phyloP scores from a whole-genome alignment of 2,797 vertebrate species.

The Mareca penelope region DNA sequence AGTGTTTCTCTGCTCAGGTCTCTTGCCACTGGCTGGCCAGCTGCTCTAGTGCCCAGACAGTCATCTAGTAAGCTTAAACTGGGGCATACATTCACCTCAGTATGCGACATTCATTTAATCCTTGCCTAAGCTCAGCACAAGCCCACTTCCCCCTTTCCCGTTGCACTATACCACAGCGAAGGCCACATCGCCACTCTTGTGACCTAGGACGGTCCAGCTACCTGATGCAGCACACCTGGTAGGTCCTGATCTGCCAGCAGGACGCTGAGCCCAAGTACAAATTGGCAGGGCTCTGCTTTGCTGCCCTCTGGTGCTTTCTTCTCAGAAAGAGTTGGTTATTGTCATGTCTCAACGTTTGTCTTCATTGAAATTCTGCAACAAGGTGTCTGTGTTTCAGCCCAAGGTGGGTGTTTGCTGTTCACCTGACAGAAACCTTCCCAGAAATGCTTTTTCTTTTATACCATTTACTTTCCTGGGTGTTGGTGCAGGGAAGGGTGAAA shows the following conservation, averaged over 20 bases:
- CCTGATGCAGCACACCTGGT: accelerated
- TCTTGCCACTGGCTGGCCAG: neutral
- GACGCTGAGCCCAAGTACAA: accelerated
- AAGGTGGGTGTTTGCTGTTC: neutral
- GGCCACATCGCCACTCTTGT: accelerated
- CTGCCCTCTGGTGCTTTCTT: neutral
- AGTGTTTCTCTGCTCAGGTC: neutral
- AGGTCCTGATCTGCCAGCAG: too few species aligned
- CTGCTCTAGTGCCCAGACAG: neutral
- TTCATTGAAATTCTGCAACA: accelerated
- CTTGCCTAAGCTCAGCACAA: neutral
- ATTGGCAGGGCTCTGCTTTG: neutral
- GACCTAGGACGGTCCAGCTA: neutral
- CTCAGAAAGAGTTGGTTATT: neutral
- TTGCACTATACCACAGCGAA: accelerated
- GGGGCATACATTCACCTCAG: too few species aligned
- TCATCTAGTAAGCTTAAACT: neutral
- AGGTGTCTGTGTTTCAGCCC: accelerated
- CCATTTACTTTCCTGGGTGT: too few species aligned
- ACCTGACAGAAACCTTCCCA: neutral
- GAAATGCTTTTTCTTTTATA: neutral
- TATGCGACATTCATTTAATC: neutral
- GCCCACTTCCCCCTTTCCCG: neutral
- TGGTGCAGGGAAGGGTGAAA: too few species aligned
- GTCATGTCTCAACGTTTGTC: neutral